Base-by-base conservation (phyloP, 2,888 invertebrate genomes). In the Macrophya alboannulata region DNA sequence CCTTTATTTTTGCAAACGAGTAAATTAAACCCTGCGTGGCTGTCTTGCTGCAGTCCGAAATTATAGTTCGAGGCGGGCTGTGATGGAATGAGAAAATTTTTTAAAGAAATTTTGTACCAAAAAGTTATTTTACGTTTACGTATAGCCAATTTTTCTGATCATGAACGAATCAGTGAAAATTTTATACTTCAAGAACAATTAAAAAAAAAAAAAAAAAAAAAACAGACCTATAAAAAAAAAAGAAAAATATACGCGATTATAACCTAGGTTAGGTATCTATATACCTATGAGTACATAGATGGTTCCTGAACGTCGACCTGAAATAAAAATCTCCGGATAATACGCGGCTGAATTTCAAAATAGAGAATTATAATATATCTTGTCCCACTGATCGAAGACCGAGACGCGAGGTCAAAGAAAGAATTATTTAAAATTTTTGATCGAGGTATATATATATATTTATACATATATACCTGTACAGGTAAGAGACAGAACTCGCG, bases 361-460 rank as follows among this genome's bases (percentile, higher is more conserved):
- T 43, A 59, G 59, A 40, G 81, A 81, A 62, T 59, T 77, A 31
- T 31, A 31, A 3, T n/a, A 72, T 72, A 55, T 55, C 51, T 77
- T 37, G 77, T 62, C 43, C 4, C 31, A 81, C 31, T 37, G 55
- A 79, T 37, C 37, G 59, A 21, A 31, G 25, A 40, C 40, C 0
- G 9, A 72, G 55, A 31, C 77, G 12, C 17, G 77, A 77, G 77
- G 77, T 77, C 77, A 62, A n/a, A 59, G 9, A 77, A 77, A 17
- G 81, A 81, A 81, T 81, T 43, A n/a, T 81, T 81, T 81, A 43
- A 81, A 81, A 81, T 81, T 43, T 21, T 31, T 43, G 21, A 81
- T 81, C 62, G 25, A 62, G n/a, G 37, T 81, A 10, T 59, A 25
- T 15, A 51, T 4, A 43, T 43, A 72, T 43, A 43, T n/a, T n/a